phyloP scores from a whole-genome alignment of 2,888 invertebrate species.

The Abrostola triplasia region DNA sequence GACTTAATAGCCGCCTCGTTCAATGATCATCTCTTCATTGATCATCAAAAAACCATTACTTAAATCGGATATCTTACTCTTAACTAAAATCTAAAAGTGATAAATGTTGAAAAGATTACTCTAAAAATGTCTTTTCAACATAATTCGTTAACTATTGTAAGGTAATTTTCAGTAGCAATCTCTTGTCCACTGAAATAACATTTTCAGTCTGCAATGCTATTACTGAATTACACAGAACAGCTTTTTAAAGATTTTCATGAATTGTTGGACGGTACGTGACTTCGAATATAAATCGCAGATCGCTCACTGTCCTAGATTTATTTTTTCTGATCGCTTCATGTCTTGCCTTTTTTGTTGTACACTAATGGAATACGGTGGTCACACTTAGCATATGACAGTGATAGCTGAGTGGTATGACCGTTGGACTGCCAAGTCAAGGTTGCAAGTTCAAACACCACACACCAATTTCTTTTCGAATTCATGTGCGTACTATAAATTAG shows the following conservation, averaged over 20 bases:
- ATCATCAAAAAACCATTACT: too few relatives aligned
- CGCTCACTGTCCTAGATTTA: constrained; percentile 24
- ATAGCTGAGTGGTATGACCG: too few relatives aligned
- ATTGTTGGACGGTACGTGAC: constrained; percentile 47
- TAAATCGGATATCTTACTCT: too few relatives aligned
- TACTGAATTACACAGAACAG: constrained; percentile 44
- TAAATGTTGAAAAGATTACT: too few relatives aligned
- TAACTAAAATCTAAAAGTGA: too few relatives aligned
- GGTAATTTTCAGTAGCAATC: constrained; percentile 1
- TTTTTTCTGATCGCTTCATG: constrained; percentile 22
- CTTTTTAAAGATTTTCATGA: constrained; percentile 48
- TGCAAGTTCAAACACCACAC: too few relatives aligned
- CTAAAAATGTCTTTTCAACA: not conserved
- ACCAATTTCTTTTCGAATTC: too few relatives aligned
- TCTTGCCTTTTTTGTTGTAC: constrained; percentile 24
- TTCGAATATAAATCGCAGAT: constrained; percentile 46
- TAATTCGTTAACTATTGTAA: not conserved
- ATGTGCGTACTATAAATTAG: too few relatives aligned
- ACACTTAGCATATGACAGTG: too few relatives aligned
- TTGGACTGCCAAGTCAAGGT: too few relatives aligned
- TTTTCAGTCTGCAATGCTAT: constrained; percentile 34
- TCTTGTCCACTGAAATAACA: constrained; percentile 11
- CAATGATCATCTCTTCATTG: too few relatives aligned
- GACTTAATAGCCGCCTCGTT: too few relatives aligned
- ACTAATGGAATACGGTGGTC: constrained; percentile 12